Percentiles rank a stretch among this genome's conserved stretches.
Conservation (phyloP, 2,797 vertebrate species). For the Tenualosa ilisha region DNA sequence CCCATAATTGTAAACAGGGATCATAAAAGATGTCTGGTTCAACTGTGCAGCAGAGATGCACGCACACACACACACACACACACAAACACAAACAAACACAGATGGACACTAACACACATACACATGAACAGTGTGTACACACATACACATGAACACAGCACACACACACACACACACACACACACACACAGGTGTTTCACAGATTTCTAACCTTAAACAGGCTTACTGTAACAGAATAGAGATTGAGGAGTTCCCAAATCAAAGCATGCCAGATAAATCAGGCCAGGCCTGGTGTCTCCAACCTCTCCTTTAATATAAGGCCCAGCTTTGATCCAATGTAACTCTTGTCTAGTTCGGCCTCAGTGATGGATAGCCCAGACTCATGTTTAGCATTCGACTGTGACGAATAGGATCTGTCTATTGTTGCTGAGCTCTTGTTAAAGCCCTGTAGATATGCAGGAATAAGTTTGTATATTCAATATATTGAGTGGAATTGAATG, state of each 20-base stretch:
- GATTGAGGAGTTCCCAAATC: neutral
- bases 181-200: conserved; percentile 11
- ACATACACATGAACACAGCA: neutral
- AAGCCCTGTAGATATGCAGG: neutral
- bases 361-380: neutral
- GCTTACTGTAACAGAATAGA: neutral
- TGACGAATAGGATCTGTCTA: neutral
- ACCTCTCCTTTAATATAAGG: neutral
- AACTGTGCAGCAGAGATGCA: neutral
- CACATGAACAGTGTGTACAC: neutral
- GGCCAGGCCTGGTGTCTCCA: neutral
- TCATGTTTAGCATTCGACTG: neutral
- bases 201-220: conserved; percentile 1
- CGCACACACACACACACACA: neutral
- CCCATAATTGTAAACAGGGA: conserved; percentile 18
- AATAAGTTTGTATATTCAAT: no score
- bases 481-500: no score
- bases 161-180: neutral
- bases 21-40: neutral
- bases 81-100: neutral
- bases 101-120: neutral
- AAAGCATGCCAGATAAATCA: neutral
- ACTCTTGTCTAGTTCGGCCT: neutral
- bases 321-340: conserved; percentile 14
- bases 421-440: neutral